Base-by-base conservation (phyloP, 2,113 vertebrate species). In the Pterocles burchelli region DNA sequence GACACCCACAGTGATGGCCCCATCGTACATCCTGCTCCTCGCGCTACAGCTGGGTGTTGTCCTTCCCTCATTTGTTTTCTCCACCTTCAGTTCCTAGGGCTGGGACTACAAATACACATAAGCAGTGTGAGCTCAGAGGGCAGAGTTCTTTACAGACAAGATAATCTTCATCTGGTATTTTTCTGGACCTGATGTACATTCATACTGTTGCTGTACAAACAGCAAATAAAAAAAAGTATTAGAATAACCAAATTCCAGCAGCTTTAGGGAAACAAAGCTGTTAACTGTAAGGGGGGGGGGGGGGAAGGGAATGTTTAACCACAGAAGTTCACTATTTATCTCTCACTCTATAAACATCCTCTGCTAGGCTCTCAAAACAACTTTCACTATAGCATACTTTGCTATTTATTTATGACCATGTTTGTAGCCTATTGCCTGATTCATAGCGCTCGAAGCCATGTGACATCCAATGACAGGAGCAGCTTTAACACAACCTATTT, bases 271-370 rank as follows among this genome's bases (percentile, higher is more conserved):
- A 83, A 71, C n/a, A 84, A 92, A 66, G 31, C 38, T 3, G 1
- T 34, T 85, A 94, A 82, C 14, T 12, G 33, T 1, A 25, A 10
- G 1, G 10, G 5, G 9, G 26, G 28, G 19, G n/a, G n/a, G n/a
- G n/a, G n/a, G n/a, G n/a, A n/a, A n/a, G n/a, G n/a, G 16, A 28
- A 57, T 11, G 61, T 55, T 91, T 93, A 91, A 87, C 48, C 45
- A 91, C 77, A 72, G 89, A 91, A 95, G 71, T 46, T 75, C 81
- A 75, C 9, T 63, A 9, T 87, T 94, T 93, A 34, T 77, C 86
- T 95, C 51, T 38, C 78, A 61, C 29, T 84, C 38, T 76, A 59
- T 51, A 87, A 93, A 95, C 89, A 91, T 81, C 81, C 70, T 89
- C 74, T 89, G 16, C 29, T 34, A 61, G 62, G 18, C 19, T 85